Base-by-base conservation (phyloP, 2,113 vertebrate species). In the Pseudopipra pipra region DNA sequence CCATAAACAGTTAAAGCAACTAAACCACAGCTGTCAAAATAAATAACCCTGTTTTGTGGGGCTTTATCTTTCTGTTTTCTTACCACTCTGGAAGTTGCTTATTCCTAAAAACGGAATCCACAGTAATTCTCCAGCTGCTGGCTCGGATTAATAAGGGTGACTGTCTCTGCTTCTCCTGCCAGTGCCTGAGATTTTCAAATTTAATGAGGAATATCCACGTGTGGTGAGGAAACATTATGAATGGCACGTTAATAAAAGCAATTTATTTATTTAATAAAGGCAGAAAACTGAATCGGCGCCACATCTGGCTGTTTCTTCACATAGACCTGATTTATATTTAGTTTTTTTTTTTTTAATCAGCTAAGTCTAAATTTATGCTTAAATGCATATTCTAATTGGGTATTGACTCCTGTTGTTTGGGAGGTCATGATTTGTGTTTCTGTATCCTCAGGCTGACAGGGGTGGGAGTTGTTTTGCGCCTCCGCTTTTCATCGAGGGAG, bases 11-110 rank as follows among this genome's bases (percentile, higher is more conserved):
- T 94, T 74, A 74, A 88, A 94, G 3, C 70, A 63, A 41, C 46
- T 7, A 22, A 74, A 70, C 55, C 3, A 1, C 95, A 94, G 95
- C 95, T 96, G 93, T 96, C 90, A 85, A 94, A 94, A 94, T 93
- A 96, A 94, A 94, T 83, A 93, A 37, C 85, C 31, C 62, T 70
- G 52, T 80, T 70, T 93, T 90, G 79, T 73, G 79, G 21, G 39
- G 66, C 83, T 65, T 20, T 77, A 35, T 81, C 70, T 55, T 55
- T 70, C 59, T 88, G 80, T 87, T 84, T 84, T 55, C 70, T 74
- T 77, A 46, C n/a, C 75, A 46, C 37, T 88, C 93, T 91, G 90
- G 61, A 94, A 88, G 75, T 82, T 70, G 87, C 90, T 94, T 93
- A 70, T 93, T 88, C 93, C 87, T 91, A 91, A 85, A 90, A 78